Evolutionary conservation across 2,113 vertebrate genomes (phyloP).

Genomic region (Cheilinus undulatus): DNA sequence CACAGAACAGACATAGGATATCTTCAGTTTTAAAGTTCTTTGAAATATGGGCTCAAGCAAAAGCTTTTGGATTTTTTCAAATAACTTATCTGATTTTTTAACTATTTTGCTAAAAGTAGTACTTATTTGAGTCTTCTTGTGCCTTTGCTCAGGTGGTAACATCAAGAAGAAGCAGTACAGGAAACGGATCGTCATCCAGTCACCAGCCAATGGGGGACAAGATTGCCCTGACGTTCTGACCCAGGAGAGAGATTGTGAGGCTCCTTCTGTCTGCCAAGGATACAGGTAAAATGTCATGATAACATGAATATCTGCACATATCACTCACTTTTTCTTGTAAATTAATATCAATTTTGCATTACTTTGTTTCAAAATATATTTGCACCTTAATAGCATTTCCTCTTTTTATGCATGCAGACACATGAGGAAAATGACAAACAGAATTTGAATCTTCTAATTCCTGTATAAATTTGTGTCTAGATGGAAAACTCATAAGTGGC

Average conservation of each 20-base stretch:
- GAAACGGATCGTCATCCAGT: conserved; percentile 90
- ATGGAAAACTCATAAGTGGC: conserved; percentile 99
- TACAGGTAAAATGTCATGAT: conserved; percentile 85
- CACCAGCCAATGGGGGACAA: conserved; percentile 91
- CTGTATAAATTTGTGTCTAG: conserved; percentile 76
- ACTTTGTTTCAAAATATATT: too few relatives aligned
- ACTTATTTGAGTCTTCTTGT: not conserved
- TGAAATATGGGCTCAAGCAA: too few relatives aligned
- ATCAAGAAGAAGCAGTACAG: conserved; percentile 87
- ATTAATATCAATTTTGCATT: not conserved
- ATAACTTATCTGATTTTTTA: too few relatives aligned
- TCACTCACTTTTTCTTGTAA: not conserved
- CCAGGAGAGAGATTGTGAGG: conserved; percentile 93
- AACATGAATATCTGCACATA: not conserved
- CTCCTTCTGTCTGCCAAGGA: conserved; percentile 85
- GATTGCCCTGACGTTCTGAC: conserved; percentile 92
- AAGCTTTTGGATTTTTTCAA: too few relatives aligned
- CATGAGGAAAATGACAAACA: too few relatives aligned
- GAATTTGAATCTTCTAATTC: not conserved
- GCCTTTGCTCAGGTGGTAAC: conserved; percentile 75
- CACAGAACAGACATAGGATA: not conserved
- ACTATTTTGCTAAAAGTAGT: too few relatives aligned
- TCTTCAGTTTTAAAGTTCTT: not conserved
- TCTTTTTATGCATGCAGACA: too few relatives aligned
- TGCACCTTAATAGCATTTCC: too few relatives aligned